phyloP scores from a whole-genome alignment of 2,113 vertebrate species.

The Phylloscopus trochiloides region DNA sequence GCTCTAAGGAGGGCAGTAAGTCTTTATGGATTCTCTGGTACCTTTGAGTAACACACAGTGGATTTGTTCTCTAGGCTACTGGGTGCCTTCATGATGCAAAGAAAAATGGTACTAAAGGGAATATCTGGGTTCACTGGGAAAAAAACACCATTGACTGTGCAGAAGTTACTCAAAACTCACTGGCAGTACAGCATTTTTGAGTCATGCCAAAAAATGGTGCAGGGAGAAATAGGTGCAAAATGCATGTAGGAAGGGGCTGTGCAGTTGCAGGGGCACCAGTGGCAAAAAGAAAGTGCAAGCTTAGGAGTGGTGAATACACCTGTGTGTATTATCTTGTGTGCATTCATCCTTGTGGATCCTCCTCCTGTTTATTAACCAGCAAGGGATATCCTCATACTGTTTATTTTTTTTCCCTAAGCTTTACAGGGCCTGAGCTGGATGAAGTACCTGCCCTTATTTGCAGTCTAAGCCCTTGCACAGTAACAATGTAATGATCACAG shows the following conservation, averaged over 20 bases:
- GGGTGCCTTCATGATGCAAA: background rate
- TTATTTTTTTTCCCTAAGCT: background rate
- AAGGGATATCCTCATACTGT: background rate
- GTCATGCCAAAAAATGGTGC: fast-evolving
- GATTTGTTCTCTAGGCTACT: conserved; percentile 19
- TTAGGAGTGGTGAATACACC: background rate
- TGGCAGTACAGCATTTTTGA: background rate
- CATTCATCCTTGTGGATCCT: background rate
- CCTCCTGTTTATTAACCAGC: background rate
- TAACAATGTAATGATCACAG: background rate
- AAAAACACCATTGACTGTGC: background rate
- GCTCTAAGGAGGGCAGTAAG: conserved; percentile 13
- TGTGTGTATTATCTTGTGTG: background rate
- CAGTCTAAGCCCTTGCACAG: background rate
- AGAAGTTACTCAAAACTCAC: background rate
- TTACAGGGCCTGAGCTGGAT: background rate
- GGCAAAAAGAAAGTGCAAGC: background rate
- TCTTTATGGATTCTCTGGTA: conserved; percentile 16
- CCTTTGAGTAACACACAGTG: background rate
- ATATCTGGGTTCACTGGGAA: background rate
- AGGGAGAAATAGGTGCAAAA: background rate
- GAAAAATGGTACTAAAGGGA: background rate
- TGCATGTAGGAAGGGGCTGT: background rate
- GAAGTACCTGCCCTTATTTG: background rate
- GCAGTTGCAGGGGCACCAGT: background rate